phyloP scores from a whole-genome alignment of 2,797 vertebrate species.

The Enteromius unitaeniatus region DNA sequence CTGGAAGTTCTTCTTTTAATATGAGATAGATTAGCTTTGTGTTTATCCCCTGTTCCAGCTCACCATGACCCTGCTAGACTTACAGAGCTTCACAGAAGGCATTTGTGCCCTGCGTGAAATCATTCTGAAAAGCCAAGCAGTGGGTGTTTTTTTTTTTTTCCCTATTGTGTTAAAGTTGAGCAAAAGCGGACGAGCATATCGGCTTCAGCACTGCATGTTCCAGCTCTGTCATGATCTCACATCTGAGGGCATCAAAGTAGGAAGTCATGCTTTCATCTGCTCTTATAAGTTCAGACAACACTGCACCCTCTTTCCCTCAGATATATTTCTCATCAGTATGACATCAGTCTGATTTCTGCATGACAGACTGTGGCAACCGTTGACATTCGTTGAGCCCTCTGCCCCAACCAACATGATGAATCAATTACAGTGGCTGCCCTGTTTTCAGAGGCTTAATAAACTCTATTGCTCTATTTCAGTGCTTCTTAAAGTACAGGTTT shows the following conservation, averaged over 20 bases:
- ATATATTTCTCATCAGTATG: constrained; percentile 34
- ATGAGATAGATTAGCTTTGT: constrained; percentile 33
- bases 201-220: constrained; percentile 30
- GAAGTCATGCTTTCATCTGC: constrained; percentile 56
- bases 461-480: neutral
- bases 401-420: constrained; percentile 19
- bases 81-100: constrained; percentile 29
- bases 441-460: constrained; percentile 12
- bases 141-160: neutral
- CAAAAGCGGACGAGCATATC: constrained; percentile 8
- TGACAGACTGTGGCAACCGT: constrained; percentile 31
- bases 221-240: constrained; percentile 54
- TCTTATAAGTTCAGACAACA: constrained; percentile 46
- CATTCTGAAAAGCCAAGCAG: constrained; percentile 35
- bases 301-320: constrained; percentile 28
- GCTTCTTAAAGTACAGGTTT: neutral
- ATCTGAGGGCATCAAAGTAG: constrained; percentile 57
- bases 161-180: constrained; percentile 25
- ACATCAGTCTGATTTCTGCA: constrained; percentile 25
- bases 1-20: constrained; percentile 15
- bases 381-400: neutral
- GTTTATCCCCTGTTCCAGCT: constrained; percentile 24
- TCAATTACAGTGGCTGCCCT: constrained; percentile 22
- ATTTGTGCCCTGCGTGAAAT: constrained; percentile 47
- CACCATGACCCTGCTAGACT: constrained; percentile 6